These are phyloP conservation scores for Cassiopea xamachana DNA, from an alignment of 30 jellyfish, hydroid and myxozoan species.

Conservation along the genomic window DNA sequence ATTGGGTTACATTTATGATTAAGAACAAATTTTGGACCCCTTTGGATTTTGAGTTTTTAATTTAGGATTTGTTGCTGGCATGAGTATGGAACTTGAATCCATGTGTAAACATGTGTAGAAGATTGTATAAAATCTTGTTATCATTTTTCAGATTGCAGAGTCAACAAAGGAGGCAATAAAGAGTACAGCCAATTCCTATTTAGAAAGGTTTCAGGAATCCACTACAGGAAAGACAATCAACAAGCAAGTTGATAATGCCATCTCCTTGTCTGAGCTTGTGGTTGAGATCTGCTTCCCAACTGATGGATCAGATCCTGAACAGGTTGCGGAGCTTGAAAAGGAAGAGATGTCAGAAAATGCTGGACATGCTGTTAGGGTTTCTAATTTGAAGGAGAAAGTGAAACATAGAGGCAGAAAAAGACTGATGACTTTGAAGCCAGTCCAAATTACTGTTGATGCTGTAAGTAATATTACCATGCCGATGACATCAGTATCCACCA, in stretches of 20 bases:
- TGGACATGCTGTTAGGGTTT: slow-evolving; percentile 74
- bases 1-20: too few species aligned
- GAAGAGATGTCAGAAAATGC: slow-evolving; percentile 90
- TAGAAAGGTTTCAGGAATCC: slow-evolving; percentile 59
- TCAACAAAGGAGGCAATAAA: slow-evolving; percentile 78
- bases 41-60: too few species aligned
- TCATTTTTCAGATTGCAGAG: slow-evolving; percentile 82
- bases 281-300: slow-evolving; percentile 98
- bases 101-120: too few species aligned
- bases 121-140: too few species aligned
- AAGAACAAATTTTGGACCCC: too few species aligned
- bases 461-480: slow-evolving; percentile 55
- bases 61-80: too few species aligned
- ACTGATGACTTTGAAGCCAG: slow-evolving; percentile 82
- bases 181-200: slow-evolving; percentile 58
- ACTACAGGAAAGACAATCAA: slow-evolving; percentile 60
- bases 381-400: slow-evolving; percentile 73
- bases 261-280: slow-evolving; percentile 94
- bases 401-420: slow-evolving; percentile 86
- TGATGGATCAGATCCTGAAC: slow-evolving; percentile 87
- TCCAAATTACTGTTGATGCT: slow-evolving; percentile 80
- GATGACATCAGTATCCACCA: too few species aligned
- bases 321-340: slow-evolving; percentile 87
- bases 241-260: slow-evolving; percentile 95
- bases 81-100: too few species aligned